These are phyloP conservation scores for Cinclus mexicanus DNA, from an alignment of 2,113 vertebrate genomes.

Conservation along the genomic window DNA sequence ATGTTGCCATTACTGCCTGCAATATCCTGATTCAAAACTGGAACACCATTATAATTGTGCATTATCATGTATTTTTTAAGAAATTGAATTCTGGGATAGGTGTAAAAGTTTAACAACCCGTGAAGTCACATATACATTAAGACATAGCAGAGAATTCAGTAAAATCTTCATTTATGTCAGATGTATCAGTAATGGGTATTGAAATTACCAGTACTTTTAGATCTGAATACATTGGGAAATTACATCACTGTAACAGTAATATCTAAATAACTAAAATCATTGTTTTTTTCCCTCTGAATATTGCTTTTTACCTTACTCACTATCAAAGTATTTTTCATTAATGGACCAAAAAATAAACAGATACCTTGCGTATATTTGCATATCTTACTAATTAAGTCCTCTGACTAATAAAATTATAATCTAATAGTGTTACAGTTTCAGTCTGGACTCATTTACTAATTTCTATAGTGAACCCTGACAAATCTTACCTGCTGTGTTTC, in stretches of 20 bases:
- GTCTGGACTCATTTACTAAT: background rate
- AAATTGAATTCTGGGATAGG: constrained; percentile 39
- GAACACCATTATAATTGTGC: background rate
- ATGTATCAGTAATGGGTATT: background rate
- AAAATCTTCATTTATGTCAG: background rate
- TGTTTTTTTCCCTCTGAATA: background rate
- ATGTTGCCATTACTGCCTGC: background rate
- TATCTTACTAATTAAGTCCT: background rate
- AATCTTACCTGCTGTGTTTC: background rate
- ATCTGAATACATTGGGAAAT: constrained; percentile 2
- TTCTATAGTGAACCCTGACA: background rate
- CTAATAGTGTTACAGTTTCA: background rate
- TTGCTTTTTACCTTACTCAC: background rate
- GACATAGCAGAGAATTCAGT: background rate
- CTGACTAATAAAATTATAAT: background rate
- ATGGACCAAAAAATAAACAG: background rate
- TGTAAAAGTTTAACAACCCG: constrained; percentile 25
- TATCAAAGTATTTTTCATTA: background rate
- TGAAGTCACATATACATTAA: background rate
- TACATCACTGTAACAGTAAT: background rate
- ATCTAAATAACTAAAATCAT: background rate
- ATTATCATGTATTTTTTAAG: background rate
- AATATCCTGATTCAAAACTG: constrained; percentile 32
- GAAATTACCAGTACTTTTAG: constrained; percentile 3
- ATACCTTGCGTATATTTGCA: background rate